Conservation (phyloP, 1,140 invertebrate species). For the Araneus ventricosus region DNA sequence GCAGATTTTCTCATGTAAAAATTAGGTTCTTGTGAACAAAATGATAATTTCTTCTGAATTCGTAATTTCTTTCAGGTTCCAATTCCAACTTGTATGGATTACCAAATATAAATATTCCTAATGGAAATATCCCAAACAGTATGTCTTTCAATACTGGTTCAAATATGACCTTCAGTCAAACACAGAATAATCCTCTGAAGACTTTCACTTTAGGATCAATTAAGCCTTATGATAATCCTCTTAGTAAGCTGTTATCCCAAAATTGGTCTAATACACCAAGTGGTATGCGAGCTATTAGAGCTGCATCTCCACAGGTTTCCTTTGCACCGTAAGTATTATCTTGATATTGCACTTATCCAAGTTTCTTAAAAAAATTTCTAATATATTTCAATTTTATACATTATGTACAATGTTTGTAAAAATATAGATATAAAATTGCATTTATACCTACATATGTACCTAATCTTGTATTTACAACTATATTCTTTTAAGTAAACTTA, state of each 20-base stretch:
- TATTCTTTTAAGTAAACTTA: too few relatives aligned
- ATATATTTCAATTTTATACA: too few relatives aligned
- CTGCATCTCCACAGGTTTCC: constrained; percentile 68
- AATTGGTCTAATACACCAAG: constrained; percentile 47
- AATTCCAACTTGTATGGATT: constrained; percentile 63
- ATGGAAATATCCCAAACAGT: constrained; percentile 56
- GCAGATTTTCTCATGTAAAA: too few relatives aligned
- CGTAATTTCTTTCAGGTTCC: constrained; percentile 64
- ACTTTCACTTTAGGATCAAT: constrained; percentile 43
- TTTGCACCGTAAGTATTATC: constrained; percentile 62
- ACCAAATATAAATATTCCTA: constrained; percentile 64
- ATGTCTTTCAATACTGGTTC: constrained; percentile 53
- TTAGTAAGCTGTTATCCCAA: constrained; percentile 69
- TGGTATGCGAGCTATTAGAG: constrained; percentile 72
- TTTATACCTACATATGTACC: too few relatives aligned
- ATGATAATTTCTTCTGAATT: too few relatives aligned
- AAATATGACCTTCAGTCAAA: constrained; percentile 48
- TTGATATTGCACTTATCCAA: background rate
- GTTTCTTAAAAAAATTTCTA: too few relatives aligned
- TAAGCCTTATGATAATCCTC: constrained; percentile 57
- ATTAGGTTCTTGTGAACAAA: too few relatives aligned
- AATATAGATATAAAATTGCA: too few relatives aligned
- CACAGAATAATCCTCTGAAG: constrained; percentile 69
- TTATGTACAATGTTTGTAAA: too few relatives aligned
- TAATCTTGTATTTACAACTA: too few relatives aligned